Base-by-base conservation (phyloP, 2,888 invertebrate species). In the Cheilosia vulpina region DNA sequence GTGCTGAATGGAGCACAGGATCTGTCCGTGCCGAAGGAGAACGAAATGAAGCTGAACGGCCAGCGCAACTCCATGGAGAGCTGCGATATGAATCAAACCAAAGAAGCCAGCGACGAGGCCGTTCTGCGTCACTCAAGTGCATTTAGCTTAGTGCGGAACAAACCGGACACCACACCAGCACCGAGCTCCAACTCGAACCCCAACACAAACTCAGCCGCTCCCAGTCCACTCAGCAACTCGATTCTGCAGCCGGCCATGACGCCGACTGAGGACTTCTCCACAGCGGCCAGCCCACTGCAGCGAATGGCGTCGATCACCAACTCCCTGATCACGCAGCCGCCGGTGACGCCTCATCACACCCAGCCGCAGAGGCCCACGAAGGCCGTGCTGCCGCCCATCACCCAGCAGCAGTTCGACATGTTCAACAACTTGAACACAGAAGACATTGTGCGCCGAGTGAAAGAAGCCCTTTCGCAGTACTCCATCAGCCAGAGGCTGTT, bases 271-370 rank as follows among this genome's bases (percentile, higher is more conserved):
- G 97, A 97, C 90, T 97, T 97, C 89, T 94, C 95, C 68, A 95
- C 97, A 0, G 97, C 97, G 11, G 97, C 98, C 24, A 98, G 98
- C 90, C 99, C 99, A 0, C 93, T 99, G 66, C 99, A 99, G 92
- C 94, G 98, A 90, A 99, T 99, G 98, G 98, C 98, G 84, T 98
- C 98, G 88, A 99, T 99, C 89, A 99, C 99, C 57, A 99, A 99
- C 92, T 98, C 98, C 87, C 94, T 99, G 88, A 98, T 98, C 90
- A 97, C 97, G 88, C 97, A 97, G 93, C 96, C 96, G 77, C 95
- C 96, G 82, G 95, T 96, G 81, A 97, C 97, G 88, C 95, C 97
- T 11, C 97, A 97, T 91, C 97, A 97, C 90, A 94, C 96, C 66
- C 94, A 96, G 17, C 95, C 95, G 55, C 97, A 97, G 91, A 94